Conservation (phyloP, 2,797 vertebrate genomes). For the Sciurus carolinensis region DNA sequence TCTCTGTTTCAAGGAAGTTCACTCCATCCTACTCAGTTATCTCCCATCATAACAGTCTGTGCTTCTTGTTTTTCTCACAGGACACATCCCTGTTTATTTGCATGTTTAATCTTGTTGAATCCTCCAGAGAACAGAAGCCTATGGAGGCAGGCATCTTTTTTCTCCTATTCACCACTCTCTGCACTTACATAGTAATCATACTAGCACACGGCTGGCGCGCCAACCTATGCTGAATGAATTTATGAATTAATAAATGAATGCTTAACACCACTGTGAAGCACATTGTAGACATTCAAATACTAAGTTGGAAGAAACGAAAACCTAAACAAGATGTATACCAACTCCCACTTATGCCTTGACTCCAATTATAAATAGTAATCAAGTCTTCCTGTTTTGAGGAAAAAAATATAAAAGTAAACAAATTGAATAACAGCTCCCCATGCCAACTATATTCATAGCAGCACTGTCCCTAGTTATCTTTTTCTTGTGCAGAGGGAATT, state of each 20-base stretch:
- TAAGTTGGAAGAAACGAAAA: constrained; percentile 49
- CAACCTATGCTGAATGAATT: not conserved
- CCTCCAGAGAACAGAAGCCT: not conserved
- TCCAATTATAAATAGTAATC: constrained; percentile 64
- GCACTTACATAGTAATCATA: not conserved
- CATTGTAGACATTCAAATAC: not conserved
- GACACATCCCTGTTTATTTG: not conserved
- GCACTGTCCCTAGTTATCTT: constrained; percentile 24
- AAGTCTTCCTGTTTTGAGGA: constrained; percentile 57
- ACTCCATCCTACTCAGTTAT: not conserved
- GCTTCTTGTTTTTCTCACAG: not conserved
- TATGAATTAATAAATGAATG: constrained; percentile 27
- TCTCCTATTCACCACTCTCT: not conserved
- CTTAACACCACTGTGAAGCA: not conserved
- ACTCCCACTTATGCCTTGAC: not conserved
- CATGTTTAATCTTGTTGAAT: not conserved
- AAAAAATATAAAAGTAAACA: constrained; percentile 58
- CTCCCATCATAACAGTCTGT: not conserved
- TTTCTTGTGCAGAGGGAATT: constrained; percentile 41
- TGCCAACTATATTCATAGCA: constrained; percentile 24
- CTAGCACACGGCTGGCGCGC: not conserved
- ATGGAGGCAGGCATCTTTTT: not conserved
- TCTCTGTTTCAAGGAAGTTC: not conserved
- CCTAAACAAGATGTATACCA: not conserved
- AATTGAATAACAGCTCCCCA: constrained; percentile 79